phyloP scores from a whole-genome alignment of 2,797 vertebrate species.

The Chromis chromis region DNA sequence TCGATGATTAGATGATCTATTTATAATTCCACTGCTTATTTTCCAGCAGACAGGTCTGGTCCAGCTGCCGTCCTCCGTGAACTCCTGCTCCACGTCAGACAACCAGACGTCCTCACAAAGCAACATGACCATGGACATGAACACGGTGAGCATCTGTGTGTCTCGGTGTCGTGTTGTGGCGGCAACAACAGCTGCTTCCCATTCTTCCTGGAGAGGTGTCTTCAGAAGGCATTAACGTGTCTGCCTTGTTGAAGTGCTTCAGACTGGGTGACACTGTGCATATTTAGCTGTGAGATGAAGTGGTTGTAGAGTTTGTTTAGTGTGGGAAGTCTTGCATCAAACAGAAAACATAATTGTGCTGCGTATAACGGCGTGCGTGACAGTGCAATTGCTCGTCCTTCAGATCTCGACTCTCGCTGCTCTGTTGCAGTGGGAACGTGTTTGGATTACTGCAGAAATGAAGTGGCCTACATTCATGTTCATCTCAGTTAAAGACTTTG shows the following conservation, averaged over 20 bases:
- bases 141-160: slow-evolving; percentile 83
- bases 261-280: not conserved
- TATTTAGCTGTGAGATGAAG: not conserved
- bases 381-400: slow-evolving; percentile 15
- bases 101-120: slow-evolving; percentile 84
- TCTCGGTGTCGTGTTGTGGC: not conserved
- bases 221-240: not conserved
- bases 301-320: not conserved
- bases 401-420: slow-evolving; percentile 57
- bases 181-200: not conserved
- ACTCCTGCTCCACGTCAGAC: slow-evolving; percentile 83
- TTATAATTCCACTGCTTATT: slow-evolving; percentile 16
- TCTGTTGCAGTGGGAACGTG: slow-evolving; percentile 63
- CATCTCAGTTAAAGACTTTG: slow-evolving; percentile 33
- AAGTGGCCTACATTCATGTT: slow-evolving; percentile 62
- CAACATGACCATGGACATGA: slow-evolving; percentile 89
- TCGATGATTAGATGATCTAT: slow-evolving; percentile 15
- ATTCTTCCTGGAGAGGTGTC: not conserved
- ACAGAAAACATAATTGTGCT: not conserved
- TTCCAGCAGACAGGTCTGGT: slow-evolving; percentile 78
- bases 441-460: slow-evolving; percentile 59
- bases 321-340: not conserved
- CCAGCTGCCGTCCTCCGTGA: slow-evolving; percentile 86
- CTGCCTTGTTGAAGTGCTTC: not conserved
- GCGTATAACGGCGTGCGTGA: not conserved